Base-by-base conservation (phyloP, 2,113 vertebrate species). In the Orcinus orca region DNA sequence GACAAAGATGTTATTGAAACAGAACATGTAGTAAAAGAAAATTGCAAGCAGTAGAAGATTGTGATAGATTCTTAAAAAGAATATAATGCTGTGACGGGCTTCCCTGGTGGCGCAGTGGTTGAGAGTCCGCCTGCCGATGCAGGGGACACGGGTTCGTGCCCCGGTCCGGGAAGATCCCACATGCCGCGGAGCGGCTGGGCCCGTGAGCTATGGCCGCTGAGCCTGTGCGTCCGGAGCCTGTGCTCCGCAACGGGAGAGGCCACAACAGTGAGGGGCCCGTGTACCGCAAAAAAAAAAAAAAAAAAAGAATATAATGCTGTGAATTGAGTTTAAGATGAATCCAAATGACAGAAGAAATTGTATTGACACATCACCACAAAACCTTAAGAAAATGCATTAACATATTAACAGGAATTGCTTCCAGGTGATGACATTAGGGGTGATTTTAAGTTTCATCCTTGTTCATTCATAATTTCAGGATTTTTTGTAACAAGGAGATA, bases 381-480 rank as follows among this genome's bases (percentile, higher is more conserved):
- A 6, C 21, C 23, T 36, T 15, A 20, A 25, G 41, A 47, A 44
- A 31, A 21, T 0, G 1, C 4, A 6, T 13, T 1, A 15, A 36
- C 13, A 2, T 6, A 23, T 31, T 4, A 8, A 5, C 36, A 85
- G 80, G 41, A 36, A 62, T 11, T 44, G 63, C 36, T 53, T 63
- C 63, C 18, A 26, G 18, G n/a, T 23, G 17, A 17, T 44, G 41
- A 70, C 18, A 0, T 29, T 4, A 31, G 23, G 33, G 6, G 5
- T 62, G 70, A 29, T 50, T 53, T 77, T n/a, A 70, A 50, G 41
- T 33, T 79, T 90, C 71, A 38, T 25, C 31, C 65, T 31, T 65
- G 29, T 47, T 83, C 13, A 29, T 33, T 47, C 23, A 60, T 38
- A 76, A 67, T 65, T 44, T 90, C 91, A 68, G 47, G 20, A 44